Percentiles rank a stretch among this genome's conserved stretches.
These are phyloP conservation scores for Saxicola maurus DNA, from an alignment of 2,797 vertebrate species.

Conservation along the genomic window DNA sequence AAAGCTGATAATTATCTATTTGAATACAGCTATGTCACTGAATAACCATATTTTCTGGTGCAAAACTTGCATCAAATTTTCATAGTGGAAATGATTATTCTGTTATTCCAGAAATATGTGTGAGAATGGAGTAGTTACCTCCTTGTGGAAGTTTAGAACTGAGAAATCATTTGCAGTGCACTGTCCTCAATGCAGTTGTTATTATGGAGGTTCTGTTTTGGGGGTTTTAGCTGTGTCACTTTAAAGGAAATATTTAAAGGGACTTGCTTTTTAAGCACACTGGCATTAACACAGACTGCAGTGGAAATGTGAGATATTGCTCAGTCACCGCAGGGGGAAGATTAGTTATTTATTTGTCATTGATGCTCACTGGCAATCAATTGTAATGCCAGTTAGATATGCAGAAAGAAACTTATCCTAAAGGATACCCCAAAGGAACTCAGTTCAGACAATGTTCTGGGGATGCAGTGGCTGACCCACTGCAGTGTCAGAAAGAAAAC, in stretches of 20 bases:
- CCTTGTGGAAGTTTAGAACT: neutral
- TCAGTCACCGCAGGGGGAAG: neutral
- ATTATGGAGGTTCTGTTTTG: neutral
- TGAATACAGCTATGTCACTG: neutral
- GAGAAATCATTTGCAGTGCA: neutral
- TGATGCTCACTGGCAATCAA: constrained; percentile 12
- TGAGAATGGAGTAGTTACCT: neutral
- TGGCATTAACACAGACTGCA: neutral
- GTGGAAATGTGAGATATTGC: neutral
- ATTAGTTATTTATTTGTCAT: neutral
- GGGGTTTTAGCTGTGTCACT: neutral
- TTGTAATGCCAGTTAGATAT: neutral
- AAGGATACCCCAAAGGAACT: neutral
- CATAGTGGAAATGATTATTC: neutral
- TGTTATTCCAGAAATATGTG: neutral
- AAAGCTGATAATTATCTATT: neutral
- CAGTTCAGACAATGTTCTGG: neutral
- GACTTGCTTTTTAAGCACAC: neutral
- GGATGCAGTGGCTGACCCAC: neutral
- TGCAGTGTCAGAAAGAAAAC: neutral
- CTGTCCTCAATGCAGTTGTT: neutral
- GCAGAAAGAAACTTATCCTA: neutral
- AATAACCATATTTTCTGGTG: neutral
- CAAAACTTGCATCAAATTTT: neutral
- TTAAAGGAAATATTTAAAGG: neutral